These are phyloP conservation scores for Paramormyrops hopkinsi DNA, from an alignment of 2,797 vertebrate genomes.

Conservation along the genomic window DNA sequence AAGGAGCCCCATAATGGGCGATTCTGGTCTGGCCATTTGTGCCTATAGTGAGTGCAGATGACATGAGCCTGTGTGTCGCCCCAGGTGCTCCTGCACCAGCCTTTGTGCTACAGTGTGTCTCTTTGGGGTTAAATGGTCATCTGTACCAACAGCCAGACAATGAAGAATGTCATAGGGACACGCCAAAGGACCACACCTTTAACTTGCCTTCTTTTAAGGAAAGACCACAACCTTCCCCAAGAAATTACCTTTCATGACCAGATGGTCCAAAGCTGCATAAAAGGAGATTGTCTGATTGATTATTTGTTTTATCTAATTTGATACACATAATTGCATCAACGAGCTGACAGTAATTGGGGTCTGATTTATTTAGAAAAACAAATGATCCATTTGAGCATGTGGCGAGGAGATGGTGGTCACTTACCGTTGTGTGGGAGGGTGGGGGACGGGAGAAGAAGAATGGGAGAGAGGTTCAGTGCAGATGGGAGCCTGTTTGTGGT, in stretches of 20 bases:
- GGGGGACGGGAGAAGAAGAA: constrained; percentile 15
- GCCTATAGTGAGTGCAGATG: not conserved
- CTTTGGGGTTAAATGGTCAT: constrained; percentile 25
- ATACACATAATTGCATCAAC: constrained; percentile 51
- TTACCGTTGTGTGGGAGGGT: constrained; percentile 7
- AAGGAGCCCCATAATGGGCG: not conserved
- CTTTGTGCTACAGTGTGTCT: not conserved
- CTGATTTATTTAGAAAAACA: constrained; percentile 58
- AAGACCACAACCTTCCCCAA: constrained; percentile 25
- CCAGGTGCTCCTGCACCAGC: not conserved
- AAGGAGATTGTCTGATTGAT: constrained; percentile 50
- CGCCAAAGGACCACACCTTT: constrained; percentile 21
- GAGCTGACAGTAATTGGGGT: constrained; percentile 54
- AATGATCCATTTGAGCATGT: constrained; percentile 49
- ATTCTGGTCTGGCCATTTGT: not conserved
- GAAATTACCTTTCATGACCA: constrained; percentile 43
- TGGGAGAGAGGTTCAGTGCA: constrained; percentile 6
- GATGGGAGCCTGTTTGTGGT: constrained; percentile 15
- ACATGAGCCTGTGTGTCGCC: not conserved
- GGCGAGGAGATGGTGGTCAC: constrained; percentile 30
- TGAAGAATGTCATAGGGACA: constrained; percentile 34
- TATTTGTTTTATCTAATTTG: constrained; percentile 59
- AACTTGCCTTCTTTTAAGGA: not conserved
- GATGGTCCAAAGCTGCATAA: constrained; percentile 54
- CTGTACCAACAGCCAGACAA: constrained; percentile 31